Evolutionary conservation across 2,888 invertebrate genomes (phyloP).

Genomic region (Drosophila subquinaria): DNA sequence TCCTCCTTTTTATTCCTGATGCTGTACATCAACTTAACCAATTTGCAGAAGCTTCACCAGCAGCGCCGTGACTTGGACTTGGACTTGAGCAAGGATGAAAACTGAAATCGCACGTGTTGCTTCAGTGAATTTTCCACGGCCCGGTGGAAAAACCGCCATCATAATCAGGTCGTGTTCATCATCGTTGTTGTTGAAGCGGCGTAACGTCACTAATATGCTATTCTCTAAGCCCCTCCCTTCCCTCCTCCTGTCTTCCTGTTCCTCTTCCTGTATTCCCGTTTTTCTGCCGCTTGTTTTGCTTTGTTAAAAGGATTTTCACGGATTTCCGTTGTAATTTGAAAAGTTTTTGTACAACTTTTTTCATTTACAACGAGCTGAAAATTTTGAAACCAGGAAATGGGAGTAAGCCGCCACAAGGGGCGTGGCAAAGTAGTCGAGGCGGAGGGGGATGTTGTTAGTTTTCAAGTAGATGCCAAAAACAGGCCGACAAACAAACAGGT

Average conservation of each 20-base stretch:
- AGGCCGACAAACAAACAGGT: slow-evolving; percentile 75
- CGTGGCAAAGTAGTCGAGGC: background rate
- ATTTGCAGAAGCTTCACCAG: slow-evolving; percentile 54
- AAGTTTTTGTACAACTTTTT: slow-evolving; percentile 80
- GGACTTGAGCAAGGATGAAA: slow-evolving; percentile 26
- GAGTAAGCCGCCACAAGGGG: background rate
- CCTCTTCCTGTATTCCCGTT: too few relatives aligned
- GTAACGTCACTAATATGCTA: slow-evolving; percentile 60
- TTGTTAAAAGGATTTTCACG: slow-evolving; percentile 83
- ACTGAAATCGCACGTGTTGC: slow-evolving; percentile 58
- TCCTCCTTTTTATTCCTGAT: background rate
- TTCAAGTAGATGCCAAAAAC: slow-evolving; percentile 77
- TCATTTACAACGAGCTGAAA: slow-evolving; percentile 65
- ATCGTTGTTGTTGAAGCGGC: slow-evolving; percentile 34
- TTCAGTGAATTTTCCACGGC: slow-evolving; percentile 11
- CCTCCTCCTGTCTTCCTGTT: background rate
- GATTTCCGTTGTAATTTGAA: slow-evolving; percentile 83
- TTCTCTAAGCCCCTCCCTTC: slow-evolving; percentile 12
- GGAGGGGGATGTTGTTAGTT: slow-evolving; percentile 57
- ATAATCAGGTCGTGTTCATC: slow-evolving; percentile 60
- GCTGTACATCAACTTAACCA: slow-evolving; percentile 50
- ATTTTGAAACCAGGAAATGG: slow-evolving; percentile 17
- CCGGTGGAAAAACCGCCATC: slow-evolving; percentile 36
- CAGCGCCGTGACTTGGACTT: slow-evolving; percentile 32
- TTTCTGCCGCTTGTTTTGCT: slow-evolving; percentile 64